Base-by-base conservation (phyloP, 2,113 vertebrate genomes). In the Procavia capensis region DNA sequence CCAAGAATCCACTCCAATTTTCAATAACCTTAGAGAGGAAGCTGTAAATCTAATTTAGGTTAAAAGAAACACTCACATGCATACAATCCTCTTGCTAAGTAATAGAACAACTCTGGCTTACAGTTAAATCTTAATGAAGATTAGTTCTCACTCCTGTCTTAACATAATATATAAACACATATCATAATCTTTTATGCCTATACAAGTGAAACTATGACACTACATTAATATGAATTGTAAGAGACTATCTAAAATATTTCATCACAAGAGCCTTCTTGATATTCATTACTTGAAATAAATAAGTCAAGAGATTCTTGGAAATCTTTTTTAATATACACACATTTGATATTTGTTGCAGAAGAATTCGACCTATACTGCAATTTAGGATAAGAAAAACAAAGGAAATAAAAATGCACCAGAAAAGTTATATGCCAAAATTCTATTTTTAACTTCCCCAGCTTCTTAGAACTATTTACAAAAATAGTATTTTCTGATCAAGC, bases 401-500 rank as follows among this genome's bases (percentile, higher is more conserved):
- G 57, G 47, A 85, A 78, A 94, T 85, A 19, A 94, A 94, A 88
- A 86, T 72, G 86, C 10, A 74, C 29, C n/a, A 84, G 9, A 93
- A 90, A 79, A 92, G n/a, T 13, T 79, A 27, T 41, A 82, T 80
- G 45, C n/a, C 68, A 83, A 36, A 86, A 39, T 31, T 14, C 50
- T 64, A 63, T n/a, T 88, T 78, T 86, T 81, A 95, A 96, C 81
- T 96, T 92, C 92, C 31, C 41, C 54, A 96, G 22, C 4, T 85
- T 10, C 34, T 88, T 92, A 75, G 34, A 93, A 76, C 31, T 76
- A 81, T 80, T 81, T 84, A 88, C 85, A 80, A 43, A 64, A 24
- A 95, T 8, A 13, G 17, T 24, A 88, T 91, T 89, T 93, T 96
- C 70, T 92, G 39, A 94, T 41, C 80, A 86, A 96, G 91, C 36